A percentile compares a stretch with the other conserved stretches of the same genome.
These are phyloP conservation scores for Tautogolabrus adspersus DNA, from an alignment of 2,113 vertebrate genomes.

Conservation along the genomic window DNA sequence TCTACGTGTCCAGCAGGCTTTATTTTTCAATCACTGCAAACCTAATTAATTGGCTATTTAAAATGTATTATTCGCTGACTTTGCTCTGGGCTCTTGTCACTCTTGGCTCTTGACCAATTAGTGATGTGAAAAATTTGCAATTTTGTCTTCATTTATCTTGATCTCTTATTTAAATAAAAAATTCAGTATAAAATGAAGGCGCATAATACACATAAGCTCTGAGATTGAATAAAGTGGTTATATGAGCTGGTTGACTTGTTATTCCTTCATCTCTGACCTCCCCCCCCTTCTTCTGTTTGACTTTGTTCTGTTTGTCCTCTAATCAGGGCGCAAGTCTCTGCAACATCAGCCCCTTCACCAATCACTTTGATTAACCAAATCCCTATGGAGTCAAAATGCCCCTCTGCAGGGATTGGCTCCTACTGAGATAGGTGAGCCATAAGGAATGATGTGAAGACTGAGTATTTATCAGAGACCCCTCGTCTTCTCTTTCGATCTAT, in stretches of 20 bases:
- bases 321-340: constrained; percentile 70
- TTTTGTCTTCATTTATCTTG: too few relatives aligned
- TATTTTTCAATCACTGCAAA: neutral
- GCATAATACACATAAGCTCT: neutral
- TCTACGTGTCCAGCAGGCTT: neutral
- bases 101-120: neutral
- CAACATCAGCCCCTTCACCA: constrained; percentile 43
- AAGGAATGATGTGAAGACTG: constrained; percentile 5
- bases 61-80: neutral
- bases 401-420: constrained; percentile 15
- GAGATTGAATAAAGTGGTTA: neutral
- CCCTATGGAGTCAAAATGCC: constrained; percentile 22
- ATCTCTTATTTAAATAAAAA: too few relatives aligned
- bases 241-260: neutral
- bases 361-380: constrained; percentile 62
- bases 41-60: neutral
- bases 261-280: constrained; percentile 2
- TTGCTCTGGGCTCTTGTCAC: neutral
- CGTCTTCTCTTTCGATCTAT: constrained; percentile 62
- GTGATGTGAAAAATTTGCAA: too few relatives aligned
- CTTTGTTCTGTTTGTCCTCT: constrained; percentile 44
- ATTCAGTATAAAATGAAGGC: too few relatives aligned
- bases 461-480: constrained; percentile 38
- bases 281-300: neutral
- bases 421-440: constrained; percentile 18